Conservation (phyloP, 2,888 invertebrate genomes). For the Asteroscopus sphinx region DNA sequence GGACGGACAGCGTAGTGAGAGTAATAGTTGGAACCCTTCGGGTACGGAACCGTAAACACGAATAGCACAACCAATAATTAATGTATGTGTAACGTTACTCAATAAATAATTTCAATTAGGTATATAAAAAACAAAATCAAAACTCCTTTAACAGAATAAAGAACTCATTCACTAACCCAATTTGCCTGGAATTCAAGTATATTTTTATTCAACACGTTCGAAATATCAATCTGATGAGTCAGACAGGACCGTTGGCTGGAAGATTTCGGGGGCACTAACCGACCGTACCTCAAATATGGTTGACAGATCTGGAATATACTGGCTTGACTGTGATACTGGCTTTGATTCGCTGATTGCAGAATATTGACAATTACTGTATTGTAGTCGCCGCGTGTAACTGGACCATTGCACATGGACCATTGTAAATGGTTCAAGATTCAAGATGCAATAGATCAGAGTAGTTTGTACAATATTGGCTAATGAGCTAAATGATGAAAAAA, state of each 20-base stretch:
- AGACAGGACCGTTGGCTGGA: constrained; percentile 44
- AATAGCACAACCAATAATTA: too few relatives aligned
- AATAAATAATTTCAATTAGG: too few relatives aligned
- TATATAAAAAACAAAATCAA: too few relatives aligned
- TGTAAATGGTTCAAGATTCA: too few relatives aligned
- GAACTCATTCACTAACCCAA: constrained; percentile 44
- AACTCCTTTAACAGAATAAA: constrained; percentile 1
- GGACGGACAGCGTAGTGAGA: too few relatives aligned
- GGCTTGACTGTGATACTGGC: constrained; percentile 22
- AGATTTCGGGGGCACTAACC: constrained; percentile 51
- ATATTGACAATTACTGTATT: constrained; percentile 26
- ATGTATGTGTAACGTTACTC: too few relatives aligned
- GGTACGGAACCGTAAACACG: too few relatives aligned
- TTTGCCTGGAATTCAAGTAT: constrained; percentile 50
- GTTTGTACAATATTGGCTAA: constrained; percentile 3
- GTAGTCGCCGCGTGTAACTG: constrained; percentile 9
- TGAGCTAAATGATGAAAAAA: too few relatives aligned
- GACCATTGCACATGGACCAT: constrained; percentile 12
- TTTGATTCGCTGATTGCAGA: constrained; percentile 15
- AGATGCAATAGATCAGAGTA: constrained; percentile 10
- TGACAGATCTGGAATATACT: constrained; percentile 49
- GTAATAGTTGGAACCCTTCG: too few relatives aligned
- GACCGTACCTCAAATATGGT: constrained; percentile 34
- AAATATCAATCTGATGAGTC: constrained; percentile 62
- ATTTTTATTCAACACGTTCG: constrained; percentile 54